Conservation (phyloP, 2,888 invertebrate genomes). For the Patella pellucida region DNA sequence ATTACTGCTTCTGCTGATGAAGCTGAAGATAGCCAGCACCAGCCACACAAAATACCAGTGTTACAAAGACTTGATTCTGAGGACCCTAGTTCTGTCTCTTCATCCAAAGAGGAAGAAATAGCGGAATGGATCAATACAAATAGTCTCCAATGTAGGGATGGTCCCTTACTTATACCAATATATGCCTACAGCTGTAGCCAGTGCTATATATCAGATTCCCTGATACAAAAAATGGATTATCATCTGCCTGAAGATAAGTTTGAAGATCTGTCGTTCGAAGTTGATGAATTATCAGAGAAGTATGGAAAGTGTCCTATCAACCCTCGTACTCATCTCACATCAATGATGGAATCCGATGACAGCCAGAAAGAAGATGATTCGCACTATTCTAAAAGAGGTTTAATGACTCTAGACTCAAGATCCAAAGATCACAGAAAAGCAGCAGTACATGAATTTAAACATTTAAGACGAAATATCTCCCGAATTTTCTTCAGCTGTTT, state of each 20-base stretch:
- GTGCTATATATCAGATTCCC: conserved; percentile 73
- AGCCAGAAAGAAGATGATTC: conserved; percentile 27
- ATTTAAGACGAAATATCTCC: conserved; percentile 76
- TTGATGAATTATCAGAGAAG: conserved; percentile 27
- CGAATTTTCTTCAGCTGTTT: conserved; percentile 78
- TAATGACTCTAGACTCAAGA: conserved; percentile 48
- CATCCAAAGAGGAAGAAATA: background rate
- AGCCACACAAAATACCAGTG: background rate
- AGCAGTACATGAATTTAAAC: conserved; percentile 70
- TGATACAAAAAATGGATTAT: conserved; percentile 61
- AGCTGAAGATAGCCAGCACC: conserved; percentile 3
- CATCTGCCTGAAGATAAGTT: conserved; percentile 56
- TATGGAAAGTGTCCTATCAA: conserved; percentile 33
- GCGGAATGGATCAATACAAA: conserved; percentile 31
- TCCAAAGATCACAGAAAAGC: conserved; percentile 54
- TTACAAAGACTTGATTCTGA: conserved; percentile 9
- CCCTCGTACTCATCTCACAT: conserved; percentile 29
- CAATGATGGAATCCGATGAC: conserved; percentile 34
- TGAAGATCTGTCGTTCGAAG: conserved; percentile 65
- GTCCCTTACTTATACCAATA: conserved; percentile 73
- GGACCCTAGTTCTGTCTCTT: background rate
- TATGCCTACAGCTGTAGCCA: conserved; percentile 81
- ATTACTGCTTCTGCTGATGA: background rate
- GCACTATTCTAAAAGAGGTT: conserved; percentile 37
- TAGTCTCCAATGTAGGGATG: conserved; percentile 26